A percentile compares a stretch with the other conserved stretches of the same genome.
phyloP scores from a whole-genome alignment of 2,888 invertebrate genomes.

The Sisyra nigra region DNA sequence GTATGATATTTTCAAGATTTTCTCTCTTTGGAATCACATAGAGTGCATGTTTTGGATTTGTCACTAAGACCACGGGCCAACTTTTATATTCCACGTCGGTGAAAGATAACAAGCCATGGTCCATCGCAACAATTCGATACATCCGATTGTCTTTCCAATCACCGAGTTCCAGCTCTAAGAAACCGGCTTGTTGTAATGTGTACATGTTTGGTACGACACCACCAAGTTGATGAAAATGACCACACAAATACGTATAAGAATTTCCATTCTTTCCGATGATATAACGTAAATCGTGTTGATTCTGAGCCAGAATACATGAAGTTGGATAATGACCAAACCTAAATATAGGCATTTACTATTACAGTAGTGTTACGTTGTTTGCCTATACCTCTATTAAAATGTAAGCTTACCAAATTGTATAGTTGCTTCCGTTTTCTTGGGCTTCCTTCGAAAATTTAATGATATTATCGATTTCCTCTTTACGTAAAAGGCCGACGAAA shows the following conservation, averaged over 20 bases:
- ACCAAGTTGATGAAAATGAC: constrained; percentile 75
- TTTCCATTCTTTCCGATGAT: constrained; percentile 40
- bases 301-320: constrained; percentile 57
- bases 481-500: constrained; percentile 62
- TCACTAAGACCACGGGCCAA: constrained; percentile 73
- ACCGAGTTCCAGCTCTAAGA: constrained; percentile 72
- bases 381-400: neutral
- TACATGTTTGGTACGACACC: constrained; percentile 73
- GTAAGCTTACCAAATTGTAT: constrained; percentile 39
- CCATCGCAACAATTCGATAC: constrained; percentile 72
- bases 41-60: constrained; percentile 79
- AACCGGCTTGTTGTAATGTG: constrained; percentile 65
- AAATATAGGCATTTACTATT: constrained; percentile 12
- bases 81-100: constrained; percentile 54
- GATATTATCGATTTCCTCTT: constrained; percentile 38
- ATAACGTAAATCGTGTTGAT: constrained; percentile 33
- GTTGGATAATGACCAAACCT: constrained; percentile 87
- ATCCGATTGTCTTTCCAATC: constrained; percentile 87
- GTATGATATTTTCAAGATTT: constrained; percentile 43
- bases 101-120: constrained; percentile 79
- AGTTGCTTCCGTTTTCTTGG: constrained; percentile 31
- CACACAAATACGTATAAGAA: constrained; percentile 69
- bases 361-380: neutral
- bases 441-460: constrained; percentile 38
- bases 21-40: constrained; percentile 59